Conservation (phyloP, 2,797 vertebrate genomes). For the Dermochelys coriacea region DNA sequence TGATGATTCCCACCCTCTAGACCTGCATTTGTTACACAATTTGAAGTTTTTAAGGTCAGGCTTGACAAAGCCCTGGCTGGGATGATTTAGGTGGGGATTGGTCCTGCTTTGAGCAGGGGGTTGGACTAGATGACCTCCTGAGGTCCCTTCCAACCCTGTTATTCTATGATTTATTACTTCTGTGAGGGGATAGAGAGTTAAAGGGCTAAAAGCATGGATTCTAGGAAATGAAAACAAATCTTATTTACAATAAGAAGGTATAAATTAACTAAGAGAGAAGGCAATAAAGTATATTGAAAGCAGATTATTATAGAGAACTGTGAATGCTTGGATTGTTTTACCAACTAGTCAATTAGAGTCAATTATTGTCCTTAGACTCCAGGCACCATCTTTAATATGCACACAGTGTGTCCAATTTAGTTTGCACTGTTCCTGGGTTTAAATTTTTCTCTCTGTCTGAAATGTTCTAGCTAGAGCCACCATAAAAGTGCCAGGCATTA, state of each 20-base stretch:
- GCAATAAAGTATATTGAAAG: slow-evolving; percentile 41
- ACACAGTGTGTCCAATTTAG: slow-evolving; percentile 50
- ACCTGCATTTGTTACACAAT: background rate
- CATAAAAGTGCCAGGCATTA: slow-evolving; percentile 65
- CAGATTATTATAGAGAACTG: slow-evolving; percentile 56
- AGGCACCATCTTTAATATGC: slow-evolving; percentile 48
- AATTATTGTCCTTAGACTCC: slow-evolving; percentile 56
- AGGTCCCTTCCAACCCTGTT: no score
- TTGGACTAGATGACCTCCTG: no score
- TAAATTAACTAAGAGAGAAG: slow-evolving; percentile 52
- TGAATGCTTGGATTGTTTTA: slow-evolving; percentile 56
- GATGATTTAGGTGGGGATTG: no score
- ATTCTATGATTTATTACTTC: no score
- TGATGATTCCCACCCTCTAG: background rate
- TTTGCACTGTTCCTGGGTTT: slow-evolving; percentile 28
- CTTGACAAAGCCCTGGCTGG: no score
- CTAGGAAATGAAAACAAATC: slow-evolving; percentile 24
- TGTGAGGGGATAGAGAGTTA: background rate
- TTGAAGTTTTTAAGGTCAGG: no score
- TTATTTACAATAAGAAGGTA: slow-evolving; percentile 45
- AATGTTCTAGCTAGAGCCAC: slow-evolving; percentile 64
- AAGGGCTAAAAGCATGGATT: slow-evolving; percentile 20
- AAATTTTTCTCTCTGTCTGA: slow-evolving; percentile 70
- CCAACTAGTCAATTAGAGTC: slow-evolving; percentile 63
- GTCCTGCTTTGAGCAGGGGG: no score